Conservation (phyloP, 2,888 invertebrate genomes). For the Dryobota labecula region DNA sequence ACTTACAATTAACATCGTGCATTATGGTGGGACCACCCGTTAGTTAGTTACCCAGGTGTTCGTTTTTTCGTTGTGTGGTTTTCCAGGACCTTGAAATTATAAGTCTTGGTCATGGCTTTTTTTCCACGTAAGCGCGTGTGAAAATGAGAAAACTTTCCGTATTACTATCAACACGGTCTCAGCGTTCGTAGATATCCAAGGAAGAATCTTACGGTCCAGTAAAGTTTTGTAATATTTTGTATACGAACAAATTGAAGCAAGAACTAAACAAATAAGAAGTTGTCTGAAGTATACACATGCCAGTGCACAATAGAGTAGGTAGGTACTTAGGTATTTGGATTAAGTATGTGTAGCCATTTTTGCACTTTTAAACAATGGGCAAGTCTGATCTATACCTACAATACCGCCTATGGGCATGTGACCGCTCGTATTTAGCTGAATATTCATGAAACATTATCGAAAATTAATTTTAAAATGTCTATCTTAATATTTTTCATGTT, state of each 20-base stretch:
- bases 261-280: constrained; percentile 23
- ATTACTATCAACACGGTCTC: constrained; percentile 46
- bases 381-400: background rate
- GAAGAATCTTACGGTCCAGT: constrained; percentile 38
- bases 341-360: background rate
- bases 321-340: background rate
- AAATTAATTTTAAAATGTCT: too few species aligned
- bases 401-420: too few species aligned
- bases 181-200: constrained; percentile 25
- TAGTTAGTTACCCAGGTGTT: background rate
- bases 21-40: too few species aligned
- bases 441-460: too few species aligned
- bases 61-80: background rate
- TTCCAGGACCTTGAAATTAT: background rate
- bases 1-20: too few species aligned
- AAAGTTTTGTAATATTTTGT: constrained; percentile 54
- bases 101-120: constrained; percentile 5
- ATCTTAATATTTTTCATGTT: too few species aligned
- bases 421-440: too few species aligned
- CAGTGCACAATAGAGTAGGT: background rate
- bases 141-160: constrained; percentile 53
- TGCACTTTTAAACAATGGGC: background rate
- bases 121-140: constrained; percentile 27
- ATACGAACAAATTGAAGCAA: constrained; percentile 42
- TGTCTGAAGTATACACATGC: constrained; percentile 7